Evolutionary conservation across 1,140 invertebrate genomes (phyloP).

Genomic region (Drosophila bocqueti): DNA sequence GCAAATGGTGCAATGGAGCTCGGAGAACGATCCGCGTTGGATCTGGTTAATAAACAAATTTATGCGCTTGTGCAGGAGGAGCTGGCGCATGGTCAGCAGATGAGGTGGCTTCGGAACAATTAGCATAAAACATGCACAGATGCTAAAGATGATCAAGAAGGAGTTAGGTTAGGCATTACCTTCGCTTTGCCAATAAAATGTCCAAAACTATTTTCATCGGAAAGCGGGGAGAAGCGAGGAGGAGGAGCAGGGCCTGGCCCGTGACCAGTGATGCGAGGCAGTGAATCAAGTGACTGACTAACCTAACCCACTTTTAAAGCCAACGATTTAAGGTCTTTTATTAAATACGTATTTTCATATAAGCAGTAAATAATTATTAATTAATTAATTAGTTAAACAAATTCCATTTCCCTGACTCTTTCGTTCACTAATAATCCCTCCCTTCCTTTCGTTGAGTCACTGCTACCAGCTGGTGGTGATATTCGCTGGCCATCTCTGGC

Average conservation of each 20-base stretch:
- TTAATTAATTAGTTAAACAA: too few species aligned
- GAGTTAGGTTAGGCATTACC: conserved; percentile 34
- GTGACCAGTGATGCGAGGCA: conserved; percentile 42
- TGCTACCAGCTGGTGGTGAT: conserved; percentile 6
- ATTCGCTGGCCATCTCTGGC: conserved; percentile 23
- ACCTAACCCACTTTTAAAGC: conserved; percentile 23
- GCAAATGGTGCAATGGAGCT: conserved; percentile 13
- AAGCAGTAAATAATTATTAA: too few species aligned
- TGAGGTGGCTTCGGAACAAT: conserved; percentile 47
- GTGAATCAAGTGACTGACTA: conserved; percentile 37
- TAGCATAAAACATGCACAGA: conserved; percentile 67
- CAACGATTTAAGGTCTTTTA: background rate
- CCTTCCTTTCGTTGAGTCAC: conserved; percentile 22
- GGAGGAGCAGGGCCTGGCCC: conserved; percentile 12
- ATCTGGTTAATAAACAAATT: conserved; percentile 72
- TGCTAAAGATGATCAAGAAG: conserved; percentile 12
- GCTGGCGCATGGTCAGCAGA: conserved; percentile 10
- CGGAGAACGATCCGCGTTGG: conserved; percentile 10
- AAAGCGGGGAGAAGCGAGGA: conserved; percentile 15
- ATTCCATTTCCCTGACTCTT: background rate
- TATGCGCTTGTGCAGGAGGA: conserved; percentile 43
- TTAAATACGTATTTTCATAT: background rate
- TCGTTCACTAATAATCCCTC: background rate
- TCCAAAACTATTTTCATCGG: conserved; percentile 57
- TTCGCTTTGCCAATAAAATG: conserved; percentile 56